These are phyloP conservation scores for Champsocephalus gunnari DNA, from an alignment of 2,797 vertebrate genomes.

Conservation along the genomic window DNA sequence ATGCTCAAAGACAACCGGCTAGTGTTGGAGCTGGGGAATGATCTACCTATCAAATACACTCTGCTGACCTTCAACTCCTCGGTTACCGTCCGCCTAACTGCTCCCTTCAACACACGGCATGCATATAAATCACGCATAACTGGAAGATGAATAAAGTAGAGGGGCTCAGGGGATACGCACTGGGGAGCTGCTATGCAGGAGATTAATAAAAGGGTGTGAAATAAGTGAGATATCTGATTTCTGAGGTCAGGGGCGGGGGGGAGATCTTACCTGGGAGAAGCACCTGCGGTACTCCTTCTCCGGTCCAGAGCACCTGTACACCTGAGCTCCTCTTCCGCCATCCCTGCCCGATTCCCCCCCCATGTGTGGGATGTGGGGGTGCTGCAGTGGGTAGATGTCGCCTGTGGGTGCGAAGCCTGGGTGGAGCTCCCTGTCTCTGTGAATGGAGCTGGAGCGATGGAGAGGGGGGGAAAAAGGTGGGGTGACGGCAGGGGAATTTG, in stretches of 20 bases:
- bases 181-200: neutral
- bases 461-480: conserved; percentile 62
- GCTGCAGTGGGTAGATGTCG: conserved; percentile 71
- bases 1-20: conserved; percentile 61
- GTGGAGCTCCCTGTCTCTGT: conserved; percentile 63
- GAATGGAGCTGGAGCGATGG: conserved; percentile 53
- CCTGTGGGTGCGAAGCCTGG: conserved; percentile 35
- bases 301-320: conserved; percentile 74
- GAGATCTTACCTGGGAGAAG: conserved; percentile 79
- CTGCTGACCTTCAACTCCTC: conserved; percentile 49
- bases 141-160: conserved; percentile 10
- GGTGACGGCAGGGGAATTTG: conserved; percentile 40
- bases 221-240: neutral
- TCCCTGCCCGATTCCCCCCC: conserved; percentile 40
- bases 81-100: conserved; percentile 24
- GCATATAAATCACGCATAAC: conserved; percentile 37
- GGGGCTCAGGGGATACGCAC: neutral
- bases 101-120: conserved; percentile 32
- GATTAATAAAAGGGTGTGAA: neutral
- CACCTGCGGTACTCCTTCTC: conserved; percentile 81
- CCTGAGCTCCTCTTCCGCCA: conserved; percentile 48
- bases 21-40: conserved; percentile 57
- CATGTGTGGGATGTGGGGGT: conserved; percentile 38
- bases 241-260: neutral
- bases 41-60: conserved; percentile 56